phyloP scores from a whole-genome alignment of 2,888 invertebrate species.

The Plebejus melissa region DNA sequence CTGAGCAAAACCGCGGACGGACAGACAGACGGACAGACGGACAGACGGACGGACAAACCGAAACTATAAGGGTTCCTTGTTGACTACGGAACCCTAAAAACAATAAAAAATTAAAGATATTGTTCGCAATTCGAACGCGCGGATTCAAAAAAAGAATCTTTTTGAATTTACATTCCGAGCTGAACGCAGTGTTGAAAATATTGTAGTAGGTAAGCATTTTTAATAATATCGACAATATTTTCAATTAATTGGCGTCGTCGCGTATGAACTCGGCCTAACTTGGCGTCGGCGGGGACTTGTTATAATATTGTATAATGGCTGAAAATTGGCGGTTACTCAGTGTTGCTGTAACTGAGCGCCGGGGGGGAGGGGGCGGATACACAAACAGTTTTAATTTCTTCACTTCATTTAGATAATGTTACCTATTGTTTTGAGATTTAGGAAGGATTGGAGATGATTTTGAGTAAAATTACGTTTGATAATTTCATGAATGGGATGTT shows the following conservation, averaged over 20 bases:
- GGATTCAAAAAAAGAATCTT: neutral
- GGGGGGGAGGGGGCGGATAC: slow-evolving; percentile 50
- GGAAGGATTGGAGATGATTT: neutral
- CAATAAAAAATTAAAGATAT: too few species aligned
- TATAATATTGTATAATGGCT: slow-evolving; percentile 70
- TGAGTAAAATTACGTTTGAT: neutral
- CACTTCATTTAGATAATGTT: slow-evolving; percentile 30
- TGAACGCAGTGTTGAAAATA: too few species aligned
- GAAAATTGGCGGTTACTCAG: slow-evolving; percentile 73
- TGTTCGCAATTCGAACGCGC: neutral
- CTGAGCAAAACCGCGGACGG: too few species aligned
- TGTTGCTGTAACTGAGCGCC: slow-evolving; percentile 66
- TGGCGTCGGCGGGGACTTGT: slow-evolving; percentile 73
- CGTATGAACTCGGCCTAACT: slow-evolving; percentile 59
- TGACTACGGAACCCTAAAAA: too few species aligned
- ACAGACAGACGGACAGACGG: too few species aligned
- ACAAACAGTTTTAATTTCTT: slow-evolving; percentile 68
- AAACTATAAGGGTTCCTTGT: too few species aligned
- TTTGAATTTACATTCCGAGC: too few species aligned
- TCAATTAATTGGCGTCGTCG: neutral
- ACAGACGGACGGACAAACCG: too few species aligned
- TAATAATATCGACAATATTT: neutral
- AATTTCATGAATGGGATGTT: too few species aligned
- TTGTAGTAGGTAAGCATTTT: too few species aligned
- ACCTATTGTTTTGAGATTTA: neutral